These are phyloP conservation scores for Chalcosyrphus nemorum DNA, from an alignment of 2,888 invertebrate species.

Conservation along the genomic window DNA sequence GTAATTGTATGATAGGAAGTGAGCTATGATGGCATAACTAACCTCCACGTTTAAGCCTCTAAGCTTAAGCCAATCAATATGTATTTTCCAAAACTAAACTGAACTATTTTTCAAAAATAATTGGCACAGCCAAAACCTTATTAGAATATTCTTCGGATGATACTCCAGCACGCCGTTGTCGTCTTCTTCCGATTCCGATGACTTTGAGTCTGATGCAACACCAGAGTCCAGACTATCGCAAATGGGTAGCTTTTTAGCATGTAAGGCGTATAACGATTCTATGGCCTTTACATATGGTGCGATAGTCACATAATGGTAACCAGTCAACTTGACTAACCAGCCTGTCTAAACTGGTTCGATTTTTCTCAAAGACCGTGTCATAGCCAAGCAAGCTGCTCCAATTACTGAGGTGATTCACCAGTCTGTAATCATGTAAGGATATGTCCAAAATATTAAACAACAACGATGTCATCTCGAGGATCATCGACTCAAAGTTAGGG, in stretches of 20 bases:
- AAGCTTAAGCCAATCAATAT: too few species aligned
- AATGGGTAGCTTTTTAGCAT: slow-evolving; percentile 51
- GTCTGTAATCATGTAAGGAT: slow-evolving; percentile 82
- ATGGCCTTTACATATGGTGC: slow-evolving; percentile 77
- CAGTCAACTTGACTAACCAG: slow-evolving; percentile 82
- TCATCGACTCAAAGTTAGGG: slow-evolving; percentile 76
- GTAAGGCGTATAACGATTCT: slow-evolving; percentile 74
- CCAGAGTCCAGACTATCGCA: slow-evolving; percentile 78
- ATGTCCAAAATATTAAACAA: slow-evolving; percentile 82
- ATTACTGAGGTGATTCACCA: slow-evolving; percentile 83
- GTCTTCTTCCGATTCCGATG: slow-evolving; percentile 48
- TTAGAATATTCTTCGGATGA: slow-evolving; percentile 55
- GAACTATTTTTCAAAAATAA: not conserved
- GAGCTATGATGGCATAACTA: too few species aligned
- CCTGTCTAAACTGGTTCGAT: slow-evolving; percentile 81
- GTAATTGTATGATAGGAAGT: too few species aligned
- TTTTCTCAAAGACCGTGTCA: slow-evolving; percentile 81
- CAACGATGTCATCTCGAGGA: slow-evolving; percentile 72
- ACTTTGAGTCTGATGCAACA: slow-evolving; percentile 74
- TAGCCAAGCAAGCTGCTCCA: slow-evolving; percentile 83
- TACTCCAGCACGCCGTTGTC: slow-evolving; percentile 39
- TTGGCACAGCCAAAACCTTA: not conserved
- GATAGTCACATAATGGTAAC: slow-evolving; percentile 78
- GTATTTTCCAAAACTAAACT: not conserved
- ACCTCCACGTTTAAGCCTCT: too few species aligned